A percentile compares a stretch with the other conserved stretches of the same genome.
phyloP scores from a whole-genome alignment of 2,113 vertebrate genomes.

The Calidris pugnax region DNA sequence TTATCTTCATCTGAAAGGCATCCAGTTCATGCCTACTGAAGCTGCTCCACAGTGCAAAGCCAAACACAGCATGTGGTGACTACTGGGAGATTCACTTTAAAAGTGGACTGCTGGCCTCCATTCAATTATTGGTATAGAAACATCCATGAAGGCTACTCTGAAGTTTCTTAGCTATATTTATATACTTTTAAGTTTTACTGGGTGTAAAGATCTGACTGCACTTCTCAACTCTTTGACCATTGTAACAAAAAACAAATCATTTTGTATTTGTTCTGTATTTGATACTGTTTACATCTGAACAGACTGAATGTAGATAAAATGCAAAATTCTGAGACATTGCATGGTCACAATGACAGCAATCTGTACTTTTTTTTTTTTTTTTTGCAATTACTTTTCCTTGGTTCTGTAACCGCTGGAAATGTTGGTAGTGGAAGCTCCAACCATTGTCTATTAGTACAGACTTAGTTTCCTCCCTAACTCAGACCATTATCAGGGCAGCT shows the following conservation, averaged over 20 bases:
- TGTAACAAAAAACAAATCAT: neutral
- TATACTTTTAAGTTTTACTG: neutral
- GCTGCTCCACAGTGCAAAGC: neutral
- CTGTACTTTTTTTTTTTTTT: neutral
- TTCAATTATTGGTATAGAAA: neutral
- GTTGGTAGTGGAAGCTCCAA: neutral
- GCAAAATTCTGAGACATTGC: neutral
- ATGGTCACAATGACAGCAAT: neutral
- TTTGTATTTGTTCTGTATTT: neutral
- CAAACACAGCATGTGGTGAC: neutral
- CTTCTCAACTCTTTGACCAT: neutral
- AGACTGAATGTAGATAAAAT: neutral
- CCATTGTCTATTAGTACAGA: neutral
- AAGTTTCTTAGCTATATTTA: neutral
- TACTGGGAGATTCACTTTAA: neutral
- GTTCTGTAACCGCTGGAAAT: neutral
- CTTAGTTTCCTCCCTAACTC: neutral
- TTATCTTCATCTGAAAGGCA: neutral
- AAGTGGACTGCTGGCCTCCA: neutral
- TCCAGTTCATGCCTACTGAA: neutral
- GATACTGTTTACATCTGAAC: neutral
- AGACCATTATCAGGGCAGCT: neutral
- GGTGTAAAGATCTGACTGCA: neutral
- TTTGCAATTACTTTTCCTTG: neutral
- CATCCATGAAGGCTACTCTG: fast-evolving